Conservation (phyloP, 1,140 invertebrate species). For the Lordiphosa stackelbergi region DNA sequence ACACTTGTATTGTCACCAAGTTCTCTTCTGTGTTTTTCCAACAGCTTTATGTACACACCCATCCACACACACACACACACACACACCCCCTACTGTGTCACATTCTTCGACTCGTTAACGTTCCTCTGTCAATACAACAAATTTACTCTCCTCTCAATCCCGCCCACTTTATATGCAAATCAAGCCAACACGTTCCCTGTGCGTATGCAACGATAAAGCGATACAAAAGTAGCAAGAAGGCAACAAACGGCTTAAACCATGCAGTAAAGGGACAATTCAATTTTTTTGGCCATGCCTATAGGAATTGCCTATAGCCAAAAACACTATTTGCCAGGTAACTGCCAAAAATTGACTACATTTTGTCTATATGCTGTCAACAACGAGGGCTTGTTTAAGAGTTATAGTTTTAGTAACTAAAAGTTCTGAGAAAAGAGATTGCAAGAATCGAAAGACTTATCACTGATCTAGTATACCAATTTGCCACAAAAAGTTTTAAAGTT, state of each 20-base stretch:
- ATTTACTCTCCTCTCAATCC: slow-evolving; percentile 24
- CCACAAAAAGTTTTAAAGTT: too few species aligned
- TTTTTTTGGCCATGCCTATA: slow-evolving; percentile 36
- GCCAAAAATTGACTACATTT: slow-evolving; percentile 18
- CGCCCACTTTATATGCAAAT: slow-evolving; percentile 52
- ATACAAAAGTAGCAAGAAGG: slow-evolving; percentile 11
- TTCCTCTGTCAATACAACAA: slow-evolving; percentile 45
- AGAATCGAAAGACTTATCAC: too few species aligned
- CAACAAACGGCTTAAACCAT: slow-evolving; percentile 6
- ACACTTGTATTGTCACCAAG: slow-evolving; percentile 35
- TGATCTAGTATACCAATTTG: too few species aligned
- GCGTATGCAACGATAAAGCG: slow-evolving; percentile 21
- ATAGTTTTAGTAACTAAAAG: too few species aligned
- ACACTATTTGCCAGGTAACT: slow-evolving; percentile 5
- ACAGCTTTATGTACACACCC: slow-evolving; percentile 45
- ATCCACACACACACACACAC: neutral
- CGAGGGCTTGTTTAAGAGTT: neutral
- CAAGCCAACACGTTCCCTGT: slow-evolving; percentile 22
- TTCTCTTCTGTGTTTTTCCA: slow-evolving; percentile 36
- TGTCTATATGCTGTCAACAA: neutral
- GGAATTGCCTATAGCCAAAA: slow-evolving; percentile 13
- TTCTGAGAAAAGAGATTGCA: too few species aligned
- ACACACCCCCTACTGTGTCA: neutral
- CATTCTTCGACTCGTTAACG: slow-evolving; percentile 28
- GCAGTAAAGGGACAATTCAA: slow-evolving; percentile 34